Evolutionary conservation across 2,888 invertebrate genomes (phyloP), one percentile per base, ranked within the genome.

Genomic region (Acanthosepion lycidas): DNA sequence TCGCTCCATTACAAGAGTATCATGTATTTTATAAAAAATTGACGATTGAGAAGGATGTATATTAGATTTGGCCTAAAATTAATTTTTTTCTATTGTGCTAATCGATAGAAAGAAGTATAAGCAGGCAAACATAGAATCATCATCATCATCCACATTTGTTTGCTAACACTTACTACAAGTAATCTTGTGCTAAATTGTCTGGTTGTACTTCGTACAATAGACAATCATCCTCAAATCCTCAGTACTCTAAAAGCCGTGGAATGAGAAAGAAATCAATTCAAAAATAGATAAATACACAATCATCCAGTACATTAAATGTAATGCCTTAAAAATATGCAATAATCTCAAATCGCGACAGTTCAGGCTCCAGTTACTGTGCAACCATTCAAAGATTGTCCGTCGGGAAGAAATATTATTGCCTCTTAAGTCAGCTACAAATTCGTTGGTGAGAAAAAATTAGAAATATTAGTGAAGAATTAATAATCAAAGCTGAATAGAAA

Each of bases 331-430:
- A 78, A 78, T 8, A 78, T 78, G 78, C n/a, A 78, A 78, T 78
- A n/a, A 78, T 78, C 78, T 78, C 78, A 78, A 78, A 15, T 78
- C 28, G 78, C 6, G 78, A 78, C 28, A 78, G 78, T n/a, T 78
- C n/a, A 78, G 15, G 8, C 28, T 6, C n/a, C n/a, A 78, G 78
- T 78, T 78, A 78, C n/a, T 78, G n/a, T n/a, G 8, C 12, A 78
- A 78, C 78, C 15, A 8, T 78, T n/a, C n/a, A 78, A 28, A 78
- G 78, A 78, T 78, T 78, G 28, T n/a, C 78, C 28, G 78, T n/a
- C 9, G 78, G 78, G n/a, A 78, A 78, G 78, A n/a, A 78, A 78
- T 78, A 78, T 78, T 78, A 78, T 78, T 78, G 78, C 78, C n/a
- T 78, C 78, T n/a, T 78, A n/a, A n/a, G n/a, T 78, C 64, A 64